Conservation (phyloP, 1,140 invertebrate species). For the Drosophila pandora region DNA sequence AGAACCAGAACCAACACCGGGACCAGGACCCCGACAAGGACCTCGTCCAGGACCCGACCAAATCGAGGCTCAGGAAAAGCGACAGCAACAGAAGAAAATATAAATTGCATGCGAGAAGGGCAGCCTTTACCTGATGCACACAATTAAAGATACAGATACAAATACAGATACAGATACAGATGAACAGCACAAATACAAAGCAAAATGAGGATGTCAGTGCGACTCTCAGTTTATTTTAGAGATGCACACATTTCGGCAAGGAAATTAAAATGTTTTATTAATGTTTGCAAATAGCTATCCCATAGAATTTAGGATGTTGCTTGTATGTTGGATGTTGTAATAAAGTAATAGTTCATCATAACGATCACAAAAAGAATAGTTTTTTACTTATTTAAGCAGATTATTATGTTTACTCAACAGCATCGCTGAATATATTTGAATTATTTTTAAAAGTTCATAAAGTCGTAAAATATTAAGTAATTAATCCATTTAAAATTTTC, state of each 20-base stretch:
- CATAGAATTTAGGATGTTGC: too few species aligned
- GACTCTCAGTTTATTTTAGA: constrained; percentile 1
- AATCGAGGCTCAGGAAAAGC: constrained; percentile 42
- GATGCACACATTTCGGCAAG: background rate
- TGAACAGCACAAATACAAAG: constrained; percentile 25
- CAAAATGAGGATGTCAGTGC: constrained; percentile 33
- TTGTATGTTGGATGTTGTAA: too few species aligned
- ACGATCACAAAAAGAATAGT: too few species aligned
- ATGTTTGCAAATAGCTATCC: background rate
- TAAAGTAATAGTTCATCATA: too few species aligned
- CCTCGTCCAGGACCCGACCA: constrained; percentile 3
- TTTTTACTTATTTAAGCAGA: too few species aligned
- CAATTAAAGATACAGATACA: constrained; percentile 27
- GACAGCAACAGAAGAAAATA: constrained; percentile 62
- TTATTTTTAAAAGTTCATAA: too few species aligned
- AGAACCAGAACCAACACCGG: constrained; percentile 17
- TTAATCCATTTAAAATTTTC: too few species aligned
- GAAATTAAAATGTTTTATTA: background rate
- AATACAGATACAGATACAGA: background rate
- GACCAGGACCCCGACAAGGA: constrained; percentile 16
- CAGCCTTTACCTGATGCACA: constrained; percentile 73
- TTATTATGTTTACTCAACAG: too few species aligned
- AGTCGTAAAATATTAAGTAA: too few species aligned
- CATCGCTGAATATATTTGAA: too few species aligned
- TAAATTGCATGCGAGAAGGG: constrained; percentile 79